phyloP scores from a whole-genome alignment of 2,888 invertebrate genomes.

The Stenodera caucasica region DNA sequence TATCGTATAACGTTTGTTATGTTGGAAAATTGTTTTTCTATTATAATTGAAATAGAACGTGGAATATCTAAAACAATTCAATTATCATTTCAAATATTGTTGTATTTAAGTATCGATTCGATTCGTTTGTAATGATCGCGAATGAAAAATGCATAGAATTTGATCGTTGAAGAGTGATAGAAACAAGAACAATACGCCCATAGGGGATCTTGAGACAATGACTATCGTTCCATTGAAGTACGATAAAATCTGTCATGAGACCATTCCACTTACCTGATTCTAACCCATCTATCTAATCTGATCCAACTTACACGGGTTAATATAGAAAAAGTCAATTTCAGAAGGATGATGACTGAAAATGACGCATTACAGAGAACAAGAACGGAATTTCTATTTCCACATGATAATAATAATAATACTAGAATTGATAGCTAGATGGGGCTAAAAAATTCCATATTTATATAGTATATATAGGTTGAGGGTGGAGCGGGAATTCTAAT shows the following conservation, averaged over 20 bases:
- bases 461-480: not conserved
- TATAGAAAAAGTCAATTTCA: conserved; percentile 27
- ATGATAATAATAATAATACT: not conserved
- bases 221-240: conserved; percentile 14
- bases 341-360: conserved; percentile 27
- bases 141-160: no score
- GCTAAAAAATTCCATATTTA: no score
- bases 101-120: no score
- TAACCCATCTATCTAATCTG: conserved; percentile 32
- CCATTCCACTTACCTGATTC: conserved; percentile 28
- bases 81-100: no score
- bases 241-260: conserved; percentile 35
- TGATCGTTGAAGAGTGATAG: no score
- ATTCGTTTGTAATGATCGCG: no score
- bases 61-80: no score
- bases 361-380: conserved; percentile 23
- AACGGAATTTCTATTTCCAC: not conserved
- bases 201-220: conserved; percentile 28
- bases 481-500: conserved; percentile 45
- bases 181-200: no score
- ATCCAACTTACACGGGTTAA: conserved; percentile 18
- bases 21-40: not conserved
- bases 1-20: not conserved
- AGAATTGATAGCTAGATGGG: no score
- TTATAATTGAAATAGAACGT: no score